Conservation (phyloP, 2,113 vertebrate genomes). For the Crotalus tigris region DNA sequence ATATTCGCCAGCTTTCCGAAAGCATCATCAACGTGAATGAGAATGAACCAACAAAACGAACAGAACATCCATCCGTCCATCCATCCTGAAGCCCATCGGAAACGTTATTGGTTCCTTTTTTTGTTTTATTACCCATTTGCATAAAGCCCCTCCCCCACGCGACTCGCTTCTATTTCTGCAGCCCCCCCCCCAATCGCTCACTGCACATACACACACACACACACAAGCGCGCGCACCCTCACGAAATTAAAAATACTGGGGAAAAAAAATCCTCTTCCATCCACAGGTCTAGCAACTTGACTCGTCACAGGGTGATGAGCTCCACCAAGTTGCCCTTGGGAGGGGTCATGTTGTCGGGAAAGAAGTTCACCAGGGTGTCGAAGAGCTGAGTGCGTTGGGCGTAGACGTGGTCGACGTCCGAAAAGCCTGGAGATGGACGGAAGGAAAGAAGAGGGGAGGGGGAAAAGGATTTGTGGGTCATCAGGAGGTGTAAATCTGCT, state of each 20-base stretch:
- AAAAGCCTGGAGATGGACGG: constrained; percentile 79
- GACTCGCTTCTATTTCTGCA: constrained; percentile 60
- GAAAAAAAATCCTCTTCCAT: constrained; percentile 47
- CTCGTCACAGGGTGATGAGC: constrained; percentile 91
- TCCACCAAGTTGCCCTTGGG: constrained; percentile 98
- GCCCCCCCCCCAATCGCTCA: constrained; percentile 23
- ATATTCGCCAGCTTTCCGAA: constrained; percentile 59
- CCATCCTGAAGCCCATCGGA: constrained; percentile 36
- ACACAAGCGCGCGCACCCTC: constrained; percentile 17
- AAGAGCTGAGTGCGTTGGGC: constrained; percentile 97
- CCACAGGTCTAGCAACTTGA: constrained; percentile 39
- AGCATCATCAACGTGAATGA: constrained; percentile 59
- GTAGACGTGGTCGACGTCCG: constrained; percentile 94
- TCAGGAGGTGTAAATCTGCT: background rate
- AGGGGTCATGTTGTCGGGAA: constrained; percentile 98
- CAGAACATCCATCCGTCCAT: background rate
- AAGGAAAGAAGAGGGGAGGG: background rate
- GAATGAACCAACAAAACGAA: background rate
- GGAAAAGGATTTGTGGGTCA: background rate
- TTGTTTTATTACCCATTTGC: constrained; percentile 65
- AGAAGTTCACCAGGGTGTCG: constrained; percentile 97
- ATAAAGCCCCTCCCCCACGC: constrained; percentile 64
- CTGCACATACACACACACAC: background rate
- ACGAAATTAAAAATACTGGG: constrained; percentile 63
- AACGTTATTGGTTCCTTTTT: constrained; percentile 69